Evolutionary conservation across 1,140 invertebrate genomes (phyloP), one percentile per base, ranked within the genome.

Genomic region (Phthorimaea operculella): DNA sequence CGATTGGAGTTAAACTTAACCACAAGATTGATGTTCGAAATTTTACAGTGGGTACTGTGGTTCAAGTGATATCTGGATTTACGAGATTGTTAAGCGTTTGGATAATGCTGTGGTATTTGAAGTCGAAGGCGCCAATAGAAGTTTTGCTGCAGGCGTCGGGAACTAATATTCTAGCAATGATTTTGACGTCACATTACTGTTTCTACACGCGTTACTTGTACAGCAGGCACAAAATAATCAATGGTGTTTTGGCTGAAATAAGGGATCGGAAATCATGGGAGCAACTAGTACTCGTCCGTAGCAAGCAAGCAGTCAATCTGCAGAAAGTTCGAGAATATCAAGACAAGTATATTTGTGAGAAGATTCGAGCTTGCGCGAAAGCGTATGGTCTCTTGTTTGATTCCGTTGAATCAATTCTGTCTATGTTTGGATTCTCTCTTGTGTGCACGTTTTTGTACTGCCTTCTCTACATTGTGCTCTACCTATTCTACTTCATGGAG

Each of bases 401-500:
- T 16, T 52, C 65, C 11, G 57, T 66, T 0, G 52, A 66, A 10
- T 59, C 47, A 1, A 56, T 61, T 0, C 74, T 74, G 16, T 53
- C 59, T n/a, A 62, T 66, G 21, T 82, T 66, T 57, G 76, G 76
- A 5, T 52, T 74, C 0, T 59, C 65, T n/a, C 44, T 78, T 16
- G 36, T 68, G 33, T 36, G 72, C 0, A 74, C 63, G 0, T 67
- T 77, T 54, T 48, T 70, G 3, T 11, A 70, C 16, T 68, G 52
- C 36, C 21, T 77, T 0, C 36, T 64, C 9, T 59, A 60, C 6
- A 67, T 72, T 10, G 58, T 75, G 7, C 50, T 79, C 33, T 72
- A 79, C 42, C 52, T 76, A 49, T 81, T 78, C 54, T 81, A 79
- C 52, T 74, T 81, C 16, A 78, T 81, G 75, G 76, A 81, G 51